phyloP scores from a whole-genome alignment of 64 coral and sea anemone genomes.

The Montipora sp. region DNA sequence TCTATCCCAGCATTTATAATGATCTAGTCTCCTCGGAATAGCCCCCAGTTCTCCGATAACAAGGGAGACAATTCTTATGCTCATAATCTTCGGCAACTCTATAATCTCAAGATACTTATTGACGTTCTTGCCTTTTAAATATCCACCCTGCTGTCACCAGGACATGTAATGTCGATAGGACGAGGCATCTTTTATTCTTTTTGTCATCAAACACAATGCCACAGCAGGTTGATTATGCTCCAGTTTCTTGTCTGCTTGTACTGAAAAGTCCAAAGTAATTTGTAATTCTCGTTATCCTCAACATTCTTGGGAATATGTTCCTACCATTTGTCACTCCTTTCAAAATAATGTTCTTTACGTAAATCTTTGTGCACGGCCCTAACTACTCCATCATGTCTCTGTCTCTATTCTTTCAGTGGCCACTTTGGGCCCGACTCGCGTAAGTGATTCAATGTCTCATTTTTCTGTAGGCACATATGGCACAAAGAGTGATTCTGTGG shows the following conservation, averaged over 20 bases:
- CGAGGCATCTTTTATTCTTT: background rate
- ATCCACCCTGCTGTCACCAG: no score
- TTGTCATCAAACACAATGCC: background rate
- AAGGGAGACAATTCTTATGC: no score
- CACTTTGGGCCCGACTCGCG: background rate
- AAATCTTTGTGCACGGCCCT: background rate
- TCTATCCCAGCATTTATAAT: no score
- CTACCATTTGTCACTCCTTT: constrained; percentile 11
- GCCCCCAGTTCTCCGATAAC: no score
- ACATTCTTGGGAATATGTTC: background rate
- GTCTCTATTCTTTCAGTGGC: constrained; percentile 26
- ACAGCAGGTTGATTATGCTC: background rate
- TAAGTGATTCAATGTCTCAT: constrained; percentile 36
- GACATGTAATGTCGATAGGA: background rate
- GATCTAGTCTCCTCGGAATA: no score
- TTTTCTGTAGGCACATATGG: constrained; percentile 5
- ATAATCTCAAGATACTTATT: no score
- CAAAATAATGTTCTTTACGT: background rate
- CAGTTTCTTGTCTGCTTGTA: background rate
- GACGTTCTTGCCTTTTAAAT: no score
- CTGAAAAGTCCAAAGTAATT: background rate
- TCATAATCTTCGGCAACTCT: no score
- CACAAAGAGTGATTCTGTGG: constrained; percentile 3
- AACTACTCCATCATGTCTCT: background rate
- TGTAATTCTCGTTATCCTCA: constrained; percentile 1